A percentile compares a stretch with the other conserved stretches of the same genome.
Conservation (phyloP, 2,888 invertebrate species). For the Cerastis rubricosa region DNA sequence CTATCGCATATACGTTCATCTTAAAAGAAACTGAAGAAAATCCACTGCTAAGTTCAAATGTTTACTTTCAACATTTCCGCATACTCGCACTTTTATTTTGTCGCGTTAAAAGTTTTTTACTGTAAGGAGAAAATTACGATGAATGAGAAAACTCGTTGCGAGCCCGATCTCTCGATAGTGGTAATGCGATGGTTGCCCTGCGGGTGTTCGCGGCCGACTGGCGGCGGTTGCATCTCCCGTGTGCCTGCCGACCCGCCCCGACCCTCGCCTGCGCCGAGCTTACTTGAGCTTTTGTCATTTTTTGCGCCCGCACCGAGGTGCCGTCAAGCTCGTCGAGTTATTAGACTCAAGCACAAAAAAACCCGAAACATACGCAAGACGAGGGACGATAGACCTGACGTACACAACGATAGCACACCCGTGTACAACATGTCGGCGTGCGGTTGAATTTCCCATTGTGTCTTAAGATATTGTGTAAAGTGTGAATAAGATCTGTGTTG, state of each 20-base stretch:
- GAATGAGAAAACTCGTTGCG: slow-evolving; percentile 43
- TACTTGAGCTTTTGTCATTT: slow-evolving; percentile 88
- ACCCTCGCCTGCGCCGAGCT: slow-evolving; percentile 81
- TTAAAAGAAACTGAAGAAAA: slow-evolving; percentile 65
- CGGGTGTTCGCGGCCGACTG: slow-evolving; percentile 82
- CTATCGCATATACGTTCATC: slow-evolving; percentile 73
- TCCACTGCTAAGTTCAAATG: slow-evolving; percentile 72
- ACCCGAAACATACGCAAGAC: slow-evolving; percentile 83
- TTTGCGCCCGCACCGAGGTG: slow-evolving; percentile 89
- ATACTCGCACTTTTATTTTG: slow-evolving; percentile 57
- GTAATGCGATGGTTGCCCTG: slow-evolving; percentile 50
- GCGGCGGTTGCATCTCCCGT: slow-evolving; percentile 68
- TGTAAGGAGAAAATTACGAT: slow-evolving; percentile 58
- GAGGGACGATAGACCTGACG: slow-evolving; percentile 86
- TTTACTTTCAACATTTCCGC: slow-evolving; percentile 68
- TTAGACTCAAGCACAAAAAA: slow-evolving; percentile 87
- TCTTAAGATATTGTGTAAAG: slow-evolving; percentile 83
- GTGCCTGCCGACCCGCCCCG: slow-evolving; percentile 76
- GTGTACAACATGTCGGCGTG: slow-evolving; percentile 82
- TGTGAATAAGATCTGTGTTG: slow-evolving; percentile 84
- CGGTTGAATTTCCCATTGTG: slow-evolving; percentile 84
- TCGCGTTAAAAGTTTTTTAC: slow-evolving; percentile 39
- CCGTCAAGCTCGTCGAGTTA: slow-evolving; percentile 90
- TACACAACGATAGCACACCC: slow-evolving; percentile 80
- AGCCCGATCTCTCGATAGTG: slow-evolving; percentile 25